These are phyloP conservation scores for Cavia aperea DNA, from an alignment of 2,113 vertebrate genomes.

Conservation along the genomic window DNA sequence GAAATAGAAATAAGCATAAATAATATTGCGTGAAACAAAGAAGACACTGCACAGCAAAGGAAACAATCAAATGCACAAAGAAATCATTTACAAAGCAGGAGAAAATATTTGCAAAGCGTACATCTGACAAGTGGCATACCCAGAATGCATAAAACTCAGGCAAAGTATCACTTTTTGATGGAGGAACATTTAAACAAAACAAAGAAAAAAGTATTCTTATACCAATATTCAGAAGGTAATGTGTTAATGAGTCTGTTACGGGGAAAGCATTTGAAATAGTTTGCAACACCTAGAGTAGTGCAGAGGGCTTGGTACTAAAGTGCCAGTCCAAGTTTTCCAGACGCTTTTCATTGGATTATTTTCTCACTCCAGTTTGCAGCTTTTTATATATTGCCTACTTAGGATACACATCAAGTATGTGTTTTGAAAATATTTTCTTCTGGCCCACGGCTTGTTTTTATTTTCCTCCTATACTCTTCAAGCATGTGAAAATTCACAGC, in stretches of 20 bases:
- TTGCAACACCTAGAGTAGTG: neutral
- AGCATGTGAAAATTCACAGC: neutral
- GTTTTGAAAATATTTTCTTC: conserved; percentile 8
- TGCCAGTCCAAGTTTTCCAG: neutral
- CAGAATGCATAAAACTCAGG: neutral
- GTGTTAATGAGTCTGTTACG: neutral
- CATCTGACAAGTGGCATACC: neutral
- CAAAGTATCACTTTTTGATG: neutral
- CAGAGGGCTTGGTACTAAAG: neutral
- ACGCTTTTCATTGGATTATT: neutral
- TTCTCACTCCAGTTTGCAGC: neutral
- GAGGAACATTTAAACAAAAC: neutral
- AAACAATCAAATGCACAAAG: neutral
- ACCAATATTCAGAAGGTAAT: neutral
- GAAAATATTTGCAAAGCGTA: neutral
- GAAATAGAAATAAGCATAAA: neutral
- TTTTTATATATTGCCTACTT: neutral
- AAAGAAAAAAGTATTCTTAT: neutral
- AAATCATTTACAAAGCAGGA: neutral
- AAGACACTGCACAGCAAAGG: neutral
- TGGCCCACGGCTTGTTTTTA: neutral
- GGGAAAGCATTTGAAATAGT: neutral
- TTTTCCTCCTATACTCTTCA: neutral
- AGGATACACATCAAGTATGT: neutral
- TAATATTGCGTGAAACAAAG: neutral